Evolutionary conservation across 2,888 invertebrate genomes (phyloP).

Genomic region (Rhorus exstirpatorius): DNA sequence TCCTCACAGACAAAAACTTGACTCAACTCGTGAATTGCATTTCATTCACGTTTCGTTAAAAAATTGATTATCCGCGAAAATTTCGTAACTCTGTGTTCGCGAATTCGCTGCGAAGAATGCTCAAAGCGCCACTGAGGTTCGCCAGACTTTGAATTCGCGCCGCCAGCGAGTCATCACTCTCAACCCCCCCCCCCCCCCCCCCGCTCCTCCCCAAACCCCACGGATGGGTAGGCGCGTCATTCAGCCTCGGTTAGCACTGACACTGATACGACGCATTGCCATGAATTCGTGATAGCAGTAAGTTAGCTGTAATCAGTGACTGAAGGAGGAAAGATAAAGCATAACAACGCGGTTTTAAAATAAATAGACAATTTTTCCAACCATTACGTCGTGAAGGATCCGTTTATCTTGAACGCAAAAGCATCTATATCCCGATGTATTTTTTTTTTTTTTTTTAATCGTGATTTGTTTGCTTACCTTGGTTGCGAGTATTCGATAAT

Average conservation of each 20-base stretch:
- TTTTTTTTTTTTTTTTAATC: background rate
- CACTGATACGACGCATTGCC: constrained; percentile 7
- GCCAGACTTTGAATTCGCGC: constrained; percentile 16
- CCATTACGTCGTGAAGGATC: background rate
- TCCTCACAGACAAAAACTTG: constrained; percentile 57
- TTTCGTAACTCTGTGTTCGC: constrained; percentile 54
- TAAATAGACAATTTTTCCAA: constrained; percentile 2
- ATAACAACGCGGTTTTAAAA: constrained; percentile 11
- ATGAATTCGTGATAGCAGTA: constrained; percentile 23
- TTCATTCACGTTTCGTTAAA: background rate
- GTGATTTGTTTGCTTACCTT: background rate
- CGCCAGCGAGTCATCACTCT: constrained; percentile 44
- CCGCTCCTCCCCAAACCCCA: constrained; percentile 51
- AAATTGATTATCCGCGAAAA: constrained; percentile 27
- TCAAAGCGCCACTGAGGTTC: constrained; percentile 73
- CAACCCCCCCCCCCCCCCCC: too few relatives aligned
- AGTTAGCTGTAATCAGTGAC: constrained; percentile 24
- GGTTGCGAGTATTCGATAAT: background rate
- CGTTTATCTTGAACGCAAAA: background rate
- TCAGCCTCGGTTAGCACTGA: constrained; percentile 37
- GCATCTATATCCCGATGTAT: background rate
- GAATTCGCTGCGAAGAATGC: constrained; percentile 72
- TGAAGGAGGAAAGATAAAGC: constrained; percentile 23
- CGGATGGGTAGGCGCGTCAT: constrained; percentile 27
- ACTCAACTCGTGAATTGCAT: constrained; percentile 1